These are phyloP conservation scores for Pachyuromys duprasi DNA, from an alignment of 2,797 vertebrate species.

Conservation along the genomic window DNA sequence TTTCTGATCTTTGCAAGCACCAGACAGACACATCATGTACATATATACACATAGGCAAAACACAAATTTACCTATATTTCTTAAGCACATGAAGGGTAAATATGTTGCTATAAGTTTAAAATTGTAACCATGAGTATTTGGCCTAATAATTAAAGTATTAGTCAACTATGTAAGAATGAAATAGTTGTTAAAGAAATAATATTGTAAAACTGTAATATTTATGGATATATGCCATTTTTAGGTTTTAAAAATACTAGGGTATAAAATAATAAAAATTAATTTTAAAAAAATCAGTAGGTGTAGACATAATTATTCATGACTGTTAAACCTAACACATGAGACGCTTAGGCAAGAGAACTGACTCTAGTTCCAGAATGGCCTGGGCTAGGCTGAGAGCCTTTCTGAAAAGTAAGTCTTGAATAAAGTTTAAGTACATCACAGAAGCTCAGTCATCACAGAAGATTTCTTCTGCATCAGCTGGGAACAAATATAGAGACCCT, in stretches of 20 bases:
- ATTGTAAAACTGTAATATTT: constrained; percentile 42
- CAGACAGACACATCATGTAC: not conserved
- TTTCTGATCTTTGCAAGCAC: not conserved
- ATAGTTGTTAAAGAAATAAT: constrained; percentile 24
- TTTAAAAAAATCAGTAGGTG: not conserved
- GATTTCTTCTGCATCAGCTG: not conserved
- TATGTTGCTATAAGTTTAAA: constrained; percentile 38
- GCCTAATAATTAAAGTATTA: constrained; percentile 39
- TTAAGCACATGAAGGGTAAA: constrained; percentile 20
- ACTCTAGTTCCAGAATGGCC: not conserved
- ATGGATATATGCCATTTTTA: not conserved
- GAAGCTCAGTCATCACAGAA: not conserved
- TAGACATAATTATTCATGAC: not conserved
- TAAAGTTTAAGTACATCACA: not conserved
- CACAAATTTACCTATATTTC: not conserved
- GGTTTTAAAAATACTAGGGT: constrained; percentile 20
- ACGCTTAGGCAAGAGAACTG: not conserved
- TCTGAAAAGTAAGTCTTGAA: not conserved
- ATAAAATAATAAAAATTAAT: constrained; percentile 14
- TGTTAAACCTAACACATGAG: not conserved
- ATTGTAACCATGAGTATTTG: not conserved
- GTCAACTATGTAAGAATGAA: not conserved
- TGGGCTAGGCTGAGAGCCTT: not conserved
- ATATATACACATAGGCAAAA: not conserved
- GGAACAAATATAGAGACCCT: not conserved